Base-by-base conservation (phyloP, 1,140 invertebrate species). In the Megathymus violae region DNA sequence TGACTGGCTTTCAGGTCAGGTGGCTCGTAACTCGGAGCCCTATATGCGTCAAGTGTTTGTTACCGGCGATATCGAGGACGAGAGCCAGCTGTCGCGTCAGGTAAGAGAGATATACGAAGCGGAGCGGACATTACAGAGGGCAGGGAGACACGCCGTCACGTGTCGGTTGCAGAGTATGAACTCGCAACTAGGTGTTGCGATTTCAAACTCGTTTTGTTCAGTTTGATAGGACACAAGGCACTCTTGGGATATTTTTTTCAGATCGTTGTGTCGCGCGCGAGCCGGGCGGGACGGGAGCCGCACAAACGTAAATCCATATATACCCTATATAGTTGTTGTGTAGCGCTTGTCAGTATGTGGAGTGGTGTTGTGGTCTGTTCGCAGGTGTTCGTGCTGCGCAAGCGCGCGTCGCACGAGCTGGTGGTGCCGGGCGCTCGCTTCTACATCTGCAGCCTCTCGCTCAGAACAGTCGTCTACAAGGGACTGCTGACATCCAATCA, bases 401-500 rank as follows among this genome's bases (percentile, higher is more conserved):
- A 99, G 91, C 94, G 96, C 56, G 95, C 98, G 0, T 98, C 97
- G 15, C 98, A 99, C 81, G 93, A 94, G 62, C 95, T 99, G 79
- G 94, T 95, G 10, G 93, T 94, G 74, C 95, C 96, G 4, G 96
- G 96, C 4, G 93, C 96, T 6, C 94, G 97, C 46, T 99, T 98
- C 92, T 99, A 99, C 89, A 97, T 99, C 79, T 99, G 98, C 92
- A 99, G 98, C 25, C 91, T 99, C 48, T 99, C 97, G 14, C 91
- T 96, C 43, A 94, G 94, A 58, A 98, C 95, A 4, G 92, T 99
- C 54, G 98, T 99, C 7, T 99, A 99, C 93, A 99, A 99, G 93
- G 99, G 99, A 41, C 96, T 99, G 85, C 94, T 99, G 63, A 99
- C 97, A 11, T 97, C 98, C 1, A 95, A 97, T 85, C 99, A 99